These are phyloP conservation scores for Darevskia mixta DNA, from an alignment of 2,797 vertebrate species.

Conservation along the genomic window DNA sequence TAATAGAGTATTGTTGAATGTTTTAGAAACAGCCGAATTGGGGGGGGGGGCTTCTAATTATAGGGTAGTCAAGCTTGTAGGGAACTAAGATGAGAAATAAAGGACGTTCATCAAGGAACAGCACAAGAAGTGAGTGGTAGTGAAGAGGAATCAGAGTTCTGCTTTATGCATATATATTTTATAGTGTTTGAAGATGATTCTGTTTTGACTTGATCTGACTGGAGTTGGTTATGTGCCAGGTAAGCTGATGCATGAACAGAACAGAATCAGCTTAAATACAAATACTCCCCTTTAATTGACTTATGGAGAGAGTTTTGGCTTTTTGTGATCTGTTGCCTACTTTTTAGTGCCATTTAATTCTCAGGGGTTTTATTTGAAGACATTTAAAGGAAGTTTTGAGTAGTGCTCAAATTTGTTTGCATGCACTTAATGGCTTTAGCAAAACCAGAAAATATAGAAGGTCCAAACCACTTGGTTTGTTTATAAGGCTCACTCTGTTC, in stretches of 20 bases:
- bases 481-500: background rate
- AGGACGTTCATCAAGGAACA: background rate
- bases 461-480: background rate
- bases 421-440: background rate
- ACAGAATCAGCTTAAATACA: background rate
- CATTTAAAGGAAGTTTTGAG: background rate
- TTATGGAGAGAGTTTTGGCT: background rate
- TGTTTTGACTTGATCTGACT: background rate
- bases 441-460: background rate
- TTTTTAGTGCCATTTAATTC: background rate
- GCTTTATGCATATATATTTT: background rate
- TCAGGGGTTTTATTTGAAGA: background rate
- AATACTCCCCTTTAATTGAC: background rate
- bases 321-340: background rate
- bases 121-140: background rate
- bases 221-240: background rate
- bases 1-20: background rate
- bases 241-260: background rate
- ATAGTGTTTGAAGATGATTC: slow-evolving; percentile 1
- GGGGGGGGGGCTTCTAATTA: background rate
- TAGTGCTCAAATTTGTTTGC: too few species aligned
- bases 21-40: background rate
- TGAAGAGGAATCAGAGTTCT: background rate
- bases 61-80: background rate
- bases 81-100: background rate